A percentile compares a stretch with the other conserved stretches of the same genome.
These are phyloP conservation scores for Spisula subtruncata DNA, from an alignment of 2,888 invertebrate species.

Conservation along the genomic window DNA sequence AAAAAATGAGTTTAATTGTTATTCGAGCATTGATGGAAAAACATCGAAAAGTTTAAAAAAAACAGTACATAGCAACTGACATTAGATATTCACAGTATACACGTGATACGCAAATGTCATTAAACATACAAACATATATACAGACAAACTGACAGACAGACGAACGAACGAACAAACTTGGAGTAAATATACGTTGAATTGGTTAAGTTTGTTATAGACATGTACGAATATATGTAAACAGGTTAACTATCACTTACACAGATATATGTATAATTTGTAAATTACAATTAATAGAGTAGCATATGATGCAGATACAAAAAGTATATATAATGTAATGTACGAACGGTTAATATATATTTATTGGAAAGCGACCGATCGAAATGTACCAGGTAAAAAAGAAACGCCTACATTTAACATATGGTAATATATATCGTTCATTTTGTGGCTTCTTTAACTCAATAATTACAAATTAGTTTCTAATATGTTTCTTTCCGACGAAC, in stretches of 20 bases:
- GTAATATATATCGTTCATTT: too few species aligned
- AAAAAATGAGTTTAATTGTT: too few species aligned
- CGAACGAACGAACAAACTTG: background rate
- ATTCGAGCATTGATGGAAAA: background rate
- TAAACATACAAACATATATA: constrained; percentile 9
- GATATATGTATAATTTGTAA: constrained; percentile 1
- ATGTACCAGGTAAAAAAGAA: too few species aligned
- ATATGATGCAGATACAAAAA: background rate
- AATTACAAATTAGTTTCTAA: too few species aligned
- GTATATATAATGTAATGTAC: background rate
- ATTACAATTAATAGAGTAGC: background rate
- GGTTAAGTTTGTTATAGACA: background rate
- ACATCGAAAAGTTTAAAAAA: background rate
- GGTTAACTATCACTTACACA: background rate
- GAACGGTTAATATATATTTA: background rate
- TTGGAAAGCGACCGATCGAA: background rate
- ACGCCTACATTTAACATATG: too few species aligned
- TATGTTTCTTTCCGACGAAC: too few species aligned
- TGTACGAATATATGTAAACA: background rate
- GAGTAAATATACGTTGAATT: constrained; percentile 7
- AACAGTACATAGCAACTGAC: background rate
- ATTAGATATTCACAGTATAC: background rate
- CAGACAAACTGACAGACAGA: background rate
- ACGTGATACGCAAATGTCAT: background rate
- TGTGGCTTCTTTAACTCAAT: too few species aligned